phyloP scores from a whole-genome alignment of 2,797 vertebrate species.

The Coranthus polyacanthus region DNA sequence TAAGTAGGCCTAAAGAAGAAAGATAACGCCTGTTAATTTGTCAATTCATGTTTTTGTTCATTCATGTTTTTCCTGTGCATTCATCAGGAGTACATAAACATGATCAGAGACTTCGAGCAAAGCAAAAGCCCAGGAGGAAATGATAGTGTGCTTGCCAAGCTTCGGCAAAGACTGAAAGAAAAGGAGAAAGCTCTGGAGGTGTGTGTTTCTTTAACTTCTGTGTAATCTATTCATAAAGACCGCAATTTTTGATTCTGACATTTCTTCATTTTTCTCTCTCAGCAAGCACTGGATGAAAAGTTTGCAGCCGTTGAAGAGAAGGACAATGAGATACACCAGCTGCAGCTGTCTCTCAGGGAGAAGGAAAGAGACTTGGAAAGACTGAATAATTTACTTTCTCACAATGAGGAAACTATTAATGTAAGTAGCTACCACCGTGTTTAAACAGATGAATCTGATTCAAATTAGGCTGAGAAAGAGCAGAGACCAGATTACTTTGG shows the following conservation, averaged over 20 bases:
- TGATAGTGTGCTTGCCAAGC: conserved; percentile 80
- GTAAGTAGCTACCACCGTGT: conserved; percentile 56
- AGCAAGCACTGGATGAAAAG: conserved; percentile 84
- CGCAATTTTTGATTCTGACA: conserved; percentile 23
- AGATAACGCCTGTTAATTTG: background rate
- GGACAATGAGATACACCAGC: conserved; percentile 86
- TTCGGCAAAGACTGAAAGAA: conserved; percentile 85
- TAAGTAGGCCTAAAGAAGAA: background rate
- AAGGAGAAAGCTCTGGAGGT: conserved; percentile 88
- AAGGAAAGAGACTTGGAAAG: conserved; percentile 86
- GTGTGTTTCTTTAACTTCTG: background rate
- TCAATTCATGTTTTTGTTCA: conserved; percentile 1
- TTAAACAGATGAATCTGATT: background rate
- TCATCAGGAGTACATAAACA: conserved; percentile 85
- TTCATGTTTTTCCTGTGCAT: conserved; percentile 17
- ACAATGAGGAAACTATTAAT: conserved; percentile 82
- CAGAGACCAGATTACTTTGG: background rate
- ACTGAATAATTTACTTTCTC: conserved; percentile 83
- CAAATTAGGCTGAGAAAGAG: background rate
- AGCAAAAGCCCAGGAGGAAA: conserved; percentile 80
- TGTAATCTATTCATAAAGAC: background rate
- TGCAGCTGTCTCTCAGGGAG: conserved; percentile 85
- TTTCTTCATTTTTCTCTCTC: conserved; percentile 55
- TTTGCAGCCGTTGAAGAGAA: conserved; percentile 87
- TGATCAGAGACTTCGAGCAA: conserved; percentile 82